These are phyloP conservation scores for Tetragonula carbonaria DNA, from an alignment of 2,888 invertebrate genomes.

Conservation along the genomic window DNA sequence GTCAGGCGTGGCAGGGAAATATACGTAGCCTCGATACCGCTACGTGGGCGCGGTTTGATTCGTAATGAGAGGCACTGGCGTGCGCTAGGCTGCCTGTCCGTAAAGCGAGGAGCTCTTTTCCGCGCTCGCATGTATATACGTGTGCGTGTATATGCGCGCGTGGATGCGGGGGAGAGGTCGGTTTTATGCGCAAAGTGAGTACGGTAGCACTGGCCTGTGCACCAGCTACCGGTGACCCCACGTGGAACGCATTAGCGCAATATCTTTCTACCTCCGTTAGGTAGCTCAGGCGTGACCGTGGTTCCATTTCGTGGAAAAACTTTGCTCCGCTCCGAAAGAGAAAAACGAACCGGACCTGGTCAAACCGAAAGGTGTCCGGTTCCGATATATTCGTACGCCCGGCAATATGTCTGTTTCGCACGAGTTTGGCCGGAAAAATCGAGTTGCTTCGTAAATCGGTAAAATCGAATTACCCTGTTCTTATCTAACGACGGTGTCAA, in stretches of 20 bases:
- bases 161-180: slow-evolving; percentile 44
- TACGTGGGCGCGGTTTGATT: slow-evolving; percentile 80
- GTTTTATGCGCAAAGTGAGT: slow-evolving; percentile 54
- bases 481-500: slow-evolving; percentile 10
- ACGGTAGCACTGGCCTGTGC: slow-evolving; percentile 58
- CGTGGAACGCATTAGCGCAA: slow-evolving; percentile 72
- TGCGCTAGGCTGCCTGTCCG: slow-evolving; percentile 21
- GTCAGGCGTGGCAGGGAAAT: slow-evolving; percentile 71
- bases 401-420: neutral
- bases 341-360: slow-evolving; percentile 68
- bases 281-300: slow-evolving; percentile 70
- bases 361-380: slow-evolving; percentile 64
- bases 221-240: slow-evolving; percentile 72
- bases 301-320: slow-evolving; percentile 70
- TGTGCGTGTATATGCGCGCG: slow-evolving; percentile 7
- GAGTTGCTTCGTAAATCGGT: neutral
- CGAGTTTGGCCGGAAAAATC: slow-evolving; percentile 27
- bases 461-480: neutral
- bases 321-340: slow-evolving; percentile 30
- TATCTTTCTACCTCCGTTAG: slow-evolving; percentile 72
- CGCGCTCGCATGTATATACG: slow-evolving; percentile 4
- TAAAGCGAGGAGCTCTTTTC: slow-evolving; percentile 12
- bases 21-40: slow-evolving; percentile 78
- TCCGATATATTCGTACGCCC: slow-evolving; percentile 52
- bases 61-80: slow-evolving; percentile 74